Base-by-base conservation (phyloP, 1,140 invertebrate genomes). In the Chironomus tepperi region DNA sequence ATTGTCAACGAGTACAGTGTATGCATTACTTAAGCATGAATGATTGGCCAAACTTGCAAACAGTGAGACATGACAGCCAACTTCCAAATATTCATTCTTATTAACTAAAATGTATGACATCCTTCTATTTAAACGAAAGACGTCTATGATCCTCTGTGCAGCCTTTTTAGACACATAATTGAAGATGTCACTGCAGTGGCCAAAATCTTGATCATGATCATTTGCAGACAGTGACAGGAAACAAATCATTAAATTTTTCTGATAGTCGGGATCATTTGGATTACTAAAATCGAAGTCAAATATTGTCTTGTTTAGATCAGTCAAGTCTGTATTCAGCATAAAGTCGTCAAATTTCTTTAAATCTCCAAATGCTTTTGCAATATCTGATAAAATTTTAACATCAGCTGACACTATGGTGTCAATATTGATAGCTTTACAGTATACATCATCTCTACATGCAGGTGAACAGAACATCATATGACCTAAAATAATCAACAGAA, bases 1-100 rank as follows among this genome's bases (percentile, higher is more conserved):
- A 12, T 86, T 84, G 43, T 87, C 83, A 75, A 84, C 84, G 43
- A 82, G 85, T 76, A 85, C 84, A 73, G 91, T 87, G 0, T 89
- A 84, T 8, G 95, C 88, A 84, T 95, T 95, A 7, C 94, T 92
- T 78, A 90, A 86, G 85, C 96, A 98, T n/a, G 93, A 93, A 81
- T 98, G 96, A 84, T 98, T 98, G 15, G 97, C 2, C 3, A 67
- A 18, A 8, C 15, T 7, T 18, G 7, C 15, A 67, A 67, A 18
- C 2, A 7, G 5, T 5, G 24, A 34, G 5, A 34, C 5, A 34
- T 34, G 24, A 34, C 24, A 34, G 24, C 24, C 24, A 34, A 34
- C 24, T 34, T 34, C 24, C 24, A 34, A n/a, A n/a, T n/a, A n/a
- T n/a, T n/a, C n/a, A n/a, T n/a, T n/a, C n/a, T n/a, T n/a, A n/a